Evolutionary conservation across 2,113 vertebrate genomes (phyloP), one percentile per base, ranked within the genome.

Genomic region (Hemiprocne comata): DNA sequence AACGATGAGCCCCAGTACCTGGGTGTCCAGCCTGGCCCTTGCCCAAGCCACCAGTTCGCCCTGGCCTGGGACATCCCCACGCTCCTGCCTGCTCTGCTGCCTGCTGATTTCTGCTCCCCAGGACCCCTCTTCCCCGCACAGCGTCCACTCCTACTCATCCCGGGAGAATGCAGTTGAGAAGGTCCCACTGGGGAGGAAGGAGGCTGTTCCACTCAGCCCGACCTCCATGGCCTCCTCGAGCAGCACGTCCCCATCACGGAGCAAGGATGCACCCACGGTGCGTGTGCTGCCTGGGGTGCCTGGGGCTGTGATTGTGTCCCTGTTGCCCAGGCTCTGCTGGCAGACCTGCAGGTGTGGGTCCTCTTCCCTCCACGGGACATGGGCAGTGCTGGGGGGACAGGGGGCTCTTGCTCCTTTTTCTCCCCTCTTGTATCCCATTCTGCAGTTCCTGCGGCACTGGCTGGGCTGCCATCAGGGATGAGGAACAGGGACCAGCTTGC

Each of bases 91-190:
- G 8, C 72, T 79, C 34, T 74, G 53, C 62, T 40, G 36, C 75
- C 24, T 8, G 36, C 83, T 85, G 70, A 61, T 58, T 34, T 55
- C 28, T 14, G 8, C 10, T 18, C 50, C 17, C 33, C 97, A 99
- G 99, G 99, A 99, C 89, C 99, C 99, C 5, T 98, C 99, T 9
- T 99, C 99, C 55, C 99, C 99, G 0, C 98, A 98, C 96, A 99
- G 99, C 0, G 98, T 99, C 84, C 98, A 99, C 94, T 99, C 99
- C 25, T 99, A 99, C 97, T 99, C 99, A 0, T 99, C 99, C 42
- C 98, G 99, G 86, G 99, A 99, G 95, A 99, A 99, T 0, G 99
- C 98, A 33, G 92, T 98, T 80, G 99, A 99, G 94, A 99, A 99
- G 96, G 97, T 98, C 17, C 97, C 98, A 0, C 94, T 98, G 76